phyloP scores from a whole-genome alignment of 2,797 vertebrate species.

The Neostethus bicornis region DNA sequence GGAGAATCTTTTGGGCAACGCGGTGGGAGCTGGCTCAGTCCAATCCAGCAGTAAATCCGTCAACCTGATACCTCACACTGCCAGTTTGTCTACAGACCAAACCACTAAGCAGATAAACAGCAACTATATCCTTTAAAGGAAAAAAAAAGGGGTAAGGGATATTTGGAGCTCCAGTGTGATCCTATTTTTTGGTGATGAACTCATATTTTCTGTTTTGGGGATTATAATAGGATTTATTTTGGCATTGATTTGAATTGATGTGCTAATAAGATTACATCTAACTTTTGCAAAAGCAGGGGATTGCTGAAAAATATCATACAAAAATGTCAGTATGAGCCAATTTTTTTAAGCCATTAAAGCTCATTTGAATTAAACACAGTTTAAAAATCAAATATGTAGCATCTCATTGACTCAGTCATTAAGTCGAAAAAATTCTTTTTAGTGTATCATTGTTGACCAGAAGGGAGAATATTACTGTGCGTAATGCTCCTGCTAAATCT shows the following conservation, averaged over 20 bases:
- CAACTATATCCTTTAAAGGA: constrained; percentile 20
- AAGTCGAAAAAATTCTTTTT: constrained; percentile 18
- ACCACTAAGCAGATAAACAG: constrained; percentile 52
- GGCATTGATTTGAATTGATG: constrained; percentile 28
- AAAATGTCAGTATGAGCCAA: constrained; percentile 19
- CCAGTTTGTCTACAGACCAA: constrained; percentile 45
- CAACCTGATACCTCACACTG: constrained; percentile 47
- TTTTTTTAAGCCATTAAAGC: constrained; percentile 19
- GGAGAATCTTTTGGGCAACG: constrained; percentile 31
- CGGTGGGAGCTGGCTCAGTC: constrained; percentile 44
- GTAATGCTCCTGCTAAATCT: constrained; percentile 24
- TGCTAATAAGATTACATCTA: constrained; percentile 13
- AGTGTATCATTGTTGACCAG: constrained; percentile 20
- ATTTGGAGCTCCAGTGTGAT: constrained; percentile 15
- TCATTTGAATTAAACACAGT: constrained; percentile 17
- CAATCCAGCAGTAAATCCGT: constrained; percentile 60
- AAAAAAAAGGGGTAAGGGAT: background rate
- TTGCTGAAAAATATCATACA: constrained; percentile 17
- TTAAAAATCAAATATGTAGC: constrained; percentile 22
- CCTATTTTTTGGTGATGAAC: constrained; percentile 13
- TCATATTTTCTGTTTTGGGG: constrained; percentile 14
- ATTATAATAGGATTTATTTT: constrained; percentile 3
- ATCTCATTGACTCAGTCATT: constrained; percentile 23
- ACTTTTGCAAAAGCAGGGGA: constrained; percentile 23
- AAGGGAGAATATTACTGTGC: constrained; percentile 24